These are phyloP conservation scores for Pseudoips prasinana DNA, from an alignment of 2,888 invertebrate species.

Conservation along the genomic window DNA sequence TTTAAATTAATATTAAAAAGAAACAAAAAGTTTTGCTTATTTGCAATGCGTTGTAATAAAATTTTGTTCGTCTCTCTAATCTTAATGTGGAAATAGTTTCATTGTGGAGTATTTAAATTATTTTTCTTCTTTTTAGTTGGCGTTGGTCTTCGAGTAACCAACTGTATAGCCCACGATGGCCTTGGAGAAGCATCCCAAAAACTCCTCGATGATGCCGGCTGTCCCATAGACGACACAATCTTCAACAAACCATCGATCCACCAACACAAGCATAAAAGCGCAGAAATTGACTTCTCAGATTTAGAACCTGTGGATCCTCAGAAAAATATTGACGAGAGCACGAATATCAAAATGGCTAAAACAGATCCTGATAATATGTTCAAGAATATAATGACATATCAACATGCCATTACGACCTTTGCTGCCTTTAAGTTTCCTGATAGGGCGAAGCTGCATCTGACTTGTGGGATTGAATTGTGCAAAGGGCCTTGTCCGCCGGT, in stretches of 20 bases:
- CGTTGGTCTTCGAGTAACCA: conserved; percentile 87
- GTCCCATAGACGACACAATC: conserved; percentile 86
- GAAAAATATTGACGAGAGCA: conserved; percentile 55
- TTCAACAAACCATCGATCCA: conserved; percentile 79
- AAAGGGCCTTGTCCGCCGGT: conserved; percentile 86
- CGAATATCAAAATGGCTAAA: conserved; percentile 50
- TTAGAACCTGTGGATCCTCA: conserved; percentile 56
- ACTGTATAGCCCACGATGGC: conserved; percentile 90
- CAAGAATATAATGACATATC: conserved; percentile 76
- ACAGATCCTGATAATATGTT: conserved; percentile 63
- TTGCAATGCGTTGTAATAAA: no score
- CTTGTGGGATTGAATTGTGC: conserved; percentile 90
- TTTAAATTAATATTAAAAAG: no score
- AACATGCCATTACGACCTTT: conserved; percentile 84
- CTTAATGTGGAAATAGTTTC: no score
- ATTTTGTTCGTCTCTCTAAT: no score
- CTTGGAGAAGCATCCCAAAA: conserved; percentile 88
- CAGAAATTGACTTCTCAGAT: conserved; percentile 65
- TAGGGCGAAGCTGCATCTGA: conserved; percentile 87
- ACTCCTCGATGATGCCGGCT: conserved; percentile 87
- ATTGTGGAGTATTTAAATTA: no score
- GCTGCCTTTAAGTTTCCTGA: conserved; percentile 93
- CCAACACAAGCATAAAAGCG: conserved; percentile 58
- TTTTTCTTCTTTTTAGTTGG: conserved; percentile 76
- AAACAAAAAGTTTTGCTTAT: no score